Evolutionary conservation across 2,888 invertebrate species (phyloP).

Genomic region (Hypena proboscidalis): DNA sequence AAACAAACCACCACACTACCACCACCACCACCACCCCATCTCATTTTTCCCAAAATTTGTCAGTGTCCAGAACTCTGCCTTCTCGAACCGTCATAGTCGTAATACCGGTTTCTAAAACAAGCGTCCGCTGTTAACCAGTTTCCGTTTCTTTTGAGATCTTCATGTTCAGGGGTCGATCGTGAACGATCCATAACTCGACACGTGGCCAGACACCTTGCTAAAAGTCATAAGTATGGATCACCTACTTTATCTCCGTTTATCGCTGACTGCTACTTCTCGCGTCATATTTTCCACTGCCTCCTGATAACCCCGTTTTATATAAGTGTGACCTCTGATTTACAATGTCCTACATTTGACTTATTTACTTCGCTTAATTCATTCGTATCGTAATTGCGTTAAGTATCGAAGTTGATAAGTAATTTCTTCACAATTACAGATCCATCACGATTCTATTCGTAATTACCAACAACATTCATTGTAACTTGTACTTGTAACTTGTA

Average conservation of each 20-base stretch:
- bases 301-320: conserved; percentile 39
- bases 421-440: not conserved
- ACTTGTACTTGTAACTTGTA: too few relatives aligned
- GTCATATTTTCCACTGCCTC: conserved; percentile 27
- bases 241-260: conserved; percentile 25
- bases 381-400: conserved; percentile 3
- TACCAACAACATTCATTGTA: too few relatives aligned
- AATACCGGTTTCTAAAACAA: not conserved
- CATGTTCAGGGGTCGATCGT: not conserved
- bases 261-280: conserved; percentile 16
- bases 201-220: not conserved
- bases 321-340: conserved; percentile 35
- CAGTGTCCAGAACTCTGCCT: too few relatives aligned
- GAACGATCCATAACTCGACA: not conserved
- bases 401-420: not conserved
- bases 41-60: too few relatives aligned
- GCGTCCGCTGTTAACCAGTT: not conserved
- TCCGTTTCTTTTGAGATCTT: not conserved
- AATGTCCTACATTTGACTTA: conserved; percentile 47
- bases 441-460: too few relatives aligned
- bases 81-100: not conserved
- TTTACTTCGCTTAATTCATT: conserved; percentile 11
- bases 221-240: not conserved
- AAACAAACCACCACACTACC: not conserved
- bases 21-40: not conserved